Conservation (phyloP, 2,888 invertebrate species). For the Eudemis profundana region DNA sequence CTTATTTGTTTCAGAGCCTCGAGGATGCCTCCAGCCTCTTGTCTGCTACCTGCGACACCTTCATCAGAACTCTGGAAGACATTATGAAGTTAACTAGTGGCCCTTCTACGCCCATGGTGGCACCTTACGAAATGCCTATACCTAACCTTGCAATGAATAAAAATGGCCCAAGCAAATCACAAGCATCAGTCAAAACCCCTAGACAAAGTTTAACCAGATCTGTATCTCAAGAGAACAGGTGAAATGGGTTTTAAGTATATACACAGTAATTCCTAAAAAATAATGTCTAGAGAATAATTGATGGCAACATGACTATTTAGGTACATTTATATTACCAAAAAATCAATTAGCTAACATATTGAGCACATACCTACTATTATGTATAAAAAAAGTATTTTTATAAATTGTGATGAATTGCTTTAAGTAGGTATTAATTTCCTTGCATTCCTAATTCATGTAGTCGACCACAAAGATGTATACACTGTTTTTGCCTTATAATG, state of each 20-base stretch:
- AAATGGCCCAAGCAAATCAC: slow-evolving; percentile 55
- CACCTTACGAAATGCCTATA: slow-evolving; percentile 71
- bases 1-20: slow-evolving; percentile 84
- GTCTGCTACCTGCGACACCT: slow-evolving; percentile 92
- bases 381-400: slow-evolving; percentile 13
- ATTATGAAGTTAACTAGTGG: slow-evolving; percentile 88
- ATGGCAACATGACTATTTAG: slow-evolving; percentile 1
- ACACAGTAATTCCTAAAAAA: slow-evolving; percentile 8
- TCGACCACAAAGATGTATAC: background rate
- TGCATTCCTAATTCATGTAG: slow-evolving; percentile 11
- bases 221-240: slow-evolving; percentile 80
- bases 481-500: background rate
- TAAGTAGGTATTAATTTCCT: slow-evolving; percentile 18
- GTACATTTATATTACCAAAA: slow-evolving; percentile 7
- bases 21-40: slow-evolving; percentile 90
- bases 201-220: slow-evolving; percentile 71
- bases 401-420: slow-evolving; percentile 30
- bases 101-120: slow-evolving; percentile 52
- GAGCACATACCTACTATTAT: too few relatives aligned
- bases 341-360: slow-evolving; percentile 2
- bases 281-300: slow-evolving; percentile 1
- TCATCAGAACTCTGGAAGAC: slow-evolving; percentile 92
- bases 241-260: slow-evolving; percentile 53
- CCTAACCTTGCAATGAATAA: slow-evolving; percentile 55
- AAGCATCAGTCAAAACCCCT: slow-evolving; percentile 56